Base-by-base conservation (phyloP, 2,113 vertebrate species). In the Pelobates fuscus region DNA sequence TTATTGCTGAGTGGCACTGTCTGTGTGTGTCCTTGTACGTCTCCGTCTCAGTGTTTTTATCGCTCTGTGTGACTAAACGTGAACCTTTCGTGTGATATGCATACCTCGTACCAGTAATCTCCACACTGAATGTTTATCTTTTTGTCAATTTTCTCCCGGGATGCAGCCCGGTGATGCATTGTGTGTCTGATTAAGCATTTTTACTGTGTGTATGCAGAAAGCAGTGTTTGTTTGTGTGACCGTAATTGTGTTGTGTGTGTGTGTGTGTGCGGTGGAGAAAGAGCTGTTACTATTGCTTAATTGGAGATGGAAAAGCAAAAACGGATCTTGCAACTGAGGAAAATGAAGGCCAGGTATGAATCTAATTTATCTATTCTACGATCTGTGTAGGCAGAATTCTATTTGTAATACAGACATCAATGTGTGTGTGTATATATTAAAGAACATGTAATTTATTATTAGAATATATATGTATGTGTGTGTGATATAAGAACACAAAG, bases 271-370 rank as follows among this genome's bases (percentile, higher is more conserved):
- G 29, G 30, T 66, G 71, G 64, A 25, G 44, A 23, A 15, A 72
- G 27, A 59, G 49, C 59, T 63, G 49, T 44, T 57, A 20, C 58
- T 60, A 27, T 29, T 30, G 18, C 57, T 46, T 59, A n/a, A 24
- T 24, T 67, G 63, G 64, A 43, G 32, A 75, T 75, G 72, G 72
- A 57, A 75, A 75, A 29, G 37, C 55, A 25, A 59, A 49, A 75
- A 75, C 54, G 52, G 30, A 43, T 67, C 64, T 75, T 32, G 54
- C 63, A 75, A 37, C 54, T 59, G 52, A 55, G 72, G 59, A 75
- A 75, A 75, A 75, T 75, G 72, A 75, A 75, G 72, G 72, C 72
- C 72, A 75, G 72, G 72, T 75, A 75, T 30, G 65, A 52, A 75
- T 57, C 59, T 59, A 25, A 71, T 58, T 63, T 67, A 49, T 75